phyloP scores from a whole-genome alignment of 2,888 invertebrate genomes.

The Archips crataeganus region DNA sequence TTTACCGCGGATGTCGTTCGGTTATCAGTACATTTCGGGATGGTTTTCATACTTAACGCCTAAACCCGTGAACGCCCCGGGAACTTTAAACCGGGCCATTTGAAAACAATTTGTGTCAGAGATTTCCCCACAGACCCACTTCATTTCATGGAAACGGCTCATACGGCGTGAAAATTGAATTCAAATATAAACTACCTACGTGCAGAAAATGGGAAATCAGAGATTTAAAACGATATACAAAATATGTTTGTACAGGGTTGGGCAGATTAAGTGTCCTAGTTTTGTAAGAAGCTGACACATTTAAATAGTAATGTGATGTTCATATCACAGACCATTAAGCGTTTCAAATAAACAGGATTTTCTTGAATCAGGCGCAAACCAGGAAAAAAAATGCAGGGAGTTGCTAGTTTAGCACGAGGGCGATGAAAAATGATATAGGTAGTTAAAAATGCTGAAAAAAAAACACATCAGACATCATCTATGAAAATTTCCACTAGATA shows the following conservation, averaged over 20 bases:
- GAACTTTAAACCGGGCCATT: conserved; percentile 42
- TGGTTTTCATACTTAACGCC: neutral
- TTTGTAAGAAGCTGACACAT: no score
- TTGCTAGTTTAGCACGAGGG: no score
- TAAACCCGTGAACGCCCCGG: neutral
- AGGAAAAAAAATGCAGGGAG: no score
- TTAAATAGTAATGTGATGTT: no score
- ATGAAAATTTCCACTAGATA: no score
- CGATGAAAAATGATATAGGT: no score
- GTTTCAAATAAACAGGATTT: no score
- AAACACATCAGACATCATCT: no score
- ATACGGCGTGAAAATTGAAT: conserved; percentile 43
- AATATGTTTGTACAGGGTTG: neutral
- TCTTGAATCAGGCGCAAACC: no score
- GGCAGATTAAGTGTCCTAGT: no score
- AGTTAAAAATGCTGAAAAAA: no score
- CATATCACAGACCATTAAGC: no score
- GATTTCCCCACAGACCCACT: conserved; percentile 44
- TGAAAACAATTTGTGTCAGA: conserved; percentile 43
- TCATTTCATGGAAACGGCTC: conserved; percentile 39
- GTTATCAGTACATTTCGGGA: neutral
- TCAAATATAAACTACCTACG: conserved; percentile 27
- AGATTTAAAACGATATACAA: conserved; percentile 28
- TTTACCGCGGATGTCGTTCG: neutral
- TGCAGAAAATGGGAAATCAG: conserved; percentile 1